These are phyloP conservation scores for Epizoanthus illoricatus DNA, from an alignment of 92 coral and sea anemone species.

Conservation along the genomic window DNA sequence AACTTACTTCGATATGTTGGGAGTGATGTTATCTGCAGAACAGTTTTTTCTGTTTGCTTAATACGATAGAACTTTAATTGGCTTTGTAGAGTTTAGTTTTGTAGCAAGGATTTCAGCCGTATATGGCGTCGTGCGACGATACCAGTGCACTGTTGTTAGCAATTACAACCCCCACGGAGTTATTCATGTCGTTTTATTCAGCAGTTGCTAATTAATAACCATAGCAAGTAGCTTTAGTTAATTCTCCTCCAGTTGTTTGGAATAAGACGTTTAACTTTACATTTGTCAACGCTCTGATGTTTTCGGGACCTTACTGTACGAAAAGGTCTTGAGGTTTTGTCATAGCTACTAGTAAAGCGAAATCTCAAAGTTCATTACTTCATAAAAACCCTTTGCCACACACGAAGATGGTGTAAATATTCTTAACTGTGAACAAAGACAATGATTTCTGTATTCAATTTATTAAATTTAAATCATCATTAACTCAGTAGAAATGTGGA, in stretches of 20 bases:
- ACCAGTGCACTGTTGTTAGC: constrained; percentile 27
- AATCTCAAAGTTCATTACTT: constrained; percentile 36
- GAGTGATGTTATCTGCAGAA: not conserved
- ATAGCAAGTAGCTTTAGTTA: not conserved
- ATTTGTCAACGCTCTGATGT: not conserved
- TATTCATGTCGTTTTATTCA: constrained; percentile 37
- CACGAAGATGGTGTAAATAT: constrained; percentile 60
- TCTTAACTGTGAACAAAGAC: constrained; percentile 47
- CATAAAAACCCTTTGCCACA: constrained; percentile 51
- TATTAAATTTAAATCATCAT: constrained; percentile 20
- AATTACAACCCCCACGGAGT: constrained; percentile 44
- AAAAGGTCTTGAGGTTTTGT: constrained; percentile 19
- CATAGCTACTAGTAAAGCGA: constrained; percentile 18
- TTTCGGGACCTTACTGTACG: not conserved
- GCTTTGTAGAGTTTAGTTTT: constrained; percentile 6
- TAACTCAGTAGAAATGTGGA: constrained; percentile 22
- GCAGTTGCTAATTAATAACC: constrained; percentile 40
- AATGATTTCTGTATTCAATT: constrained; percentile 44
- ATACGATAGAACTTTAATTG: constrained; percentile 10
- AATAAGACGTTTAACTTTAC: constrained; percentile 2
- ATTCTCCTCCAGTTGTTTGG: not conserved
- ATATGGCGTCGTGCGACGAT: constrained; percentile 6
- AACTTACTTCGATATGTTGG: not conserved
- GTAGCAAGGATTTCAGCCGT: constrained; percentile 3
- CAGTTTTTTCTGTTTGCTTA: not conserved